Evolutionary conservation across 2,113 vertebrate genomes (phyloP).

Genomic region (Recurvirostra avosetta): DNA sequence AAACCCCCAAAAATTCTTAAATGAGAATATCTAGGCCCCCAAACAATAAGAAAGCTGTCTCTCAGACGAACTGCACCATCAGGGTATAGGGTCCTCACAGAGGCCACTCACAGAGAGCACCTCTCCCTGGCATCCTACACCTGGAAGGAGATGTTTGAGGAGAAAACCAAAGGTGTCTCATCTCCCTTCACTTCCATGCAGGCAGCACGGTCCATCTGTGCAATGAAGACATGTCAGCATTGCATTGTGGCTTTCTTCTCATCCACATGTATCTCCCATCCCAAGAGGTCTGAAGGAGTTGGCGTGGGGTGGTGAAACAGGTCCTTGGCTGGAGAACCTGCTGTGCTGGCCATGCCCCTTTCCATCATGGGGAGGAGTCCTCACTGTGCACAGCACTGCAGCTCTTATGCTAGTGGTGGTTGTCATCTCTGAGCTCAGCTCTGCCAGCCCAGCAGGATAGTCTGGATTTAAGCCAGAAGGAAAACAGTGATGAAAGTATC

Average conservation of each 20-base stretch:
- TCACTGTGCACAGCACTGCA: rapidly evolving
- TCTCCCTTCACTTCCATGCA: background rate
- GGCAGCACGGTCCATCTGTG: background rate
- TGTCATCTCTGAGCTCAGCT: background rate
- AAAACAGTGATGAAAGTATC: background rate
- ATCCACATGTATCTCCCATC: rapidly evolving
- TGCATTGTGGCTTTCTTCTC: background rate
- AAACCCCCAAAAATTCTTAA: background rate
- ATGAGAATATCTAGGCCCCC: background rate
- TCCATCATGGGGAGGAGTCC: background rate
- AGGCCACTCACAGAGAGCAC: background rate
- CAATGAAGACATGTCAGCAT: background rate
- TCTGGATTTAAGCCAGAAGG: background rate
- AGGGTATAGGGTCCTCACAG: background rate
- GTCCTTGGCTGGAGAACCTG: background rate
- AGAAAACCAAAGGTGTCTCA: background rate
- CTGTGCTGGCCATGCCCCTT: rapidly evolving
- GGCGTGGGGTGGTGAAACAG: background rate
- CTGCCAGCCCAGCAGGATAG: background rate
- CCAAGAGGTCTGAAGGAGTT: background rate
- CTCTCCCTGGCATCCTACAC: background rate
- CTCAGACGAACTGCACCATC: background rate
- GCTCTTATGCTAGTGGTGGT: rapidly evolving
- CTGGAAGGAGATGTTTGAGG: background rate
- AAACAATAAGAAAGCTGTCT: background rate